Conservation (phyloP, 2,797 vertebrate species). For the Sebastolobus alascanus region DNA sequence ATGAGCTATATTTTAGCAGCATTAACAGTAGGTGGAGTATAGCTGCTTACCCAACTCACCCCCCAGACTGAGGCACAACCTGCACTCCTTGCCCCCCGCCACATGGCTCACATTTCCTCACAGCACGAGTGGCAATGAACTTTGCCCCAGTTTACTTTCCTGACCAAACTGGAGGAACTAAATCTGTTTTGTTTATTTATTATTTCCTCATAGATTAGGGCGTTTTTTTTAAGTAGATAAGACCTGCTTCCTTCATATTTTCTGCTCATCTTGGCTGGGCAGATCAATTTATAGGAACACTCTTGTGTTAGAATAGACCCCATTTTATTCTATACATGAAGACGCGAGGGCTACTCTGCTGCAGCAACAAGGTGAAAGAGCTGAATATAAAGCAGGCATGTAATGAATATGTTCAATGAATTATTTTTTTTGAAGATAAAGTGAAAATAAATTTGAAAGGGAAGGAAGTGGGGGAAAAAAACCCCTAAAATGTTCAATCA, state of each 20-base stretch:
- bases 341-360: conserved; percentile 1
- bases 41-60: not conserved
- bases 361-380: conserved; percentile 14
- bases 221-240: not conserved
- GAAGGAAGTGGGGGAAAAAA: conserved; percentile 6
- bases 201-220: not conserved
- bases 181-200: not conserved
- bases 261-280: not conserved
- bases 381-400: conserved; percentile 48
- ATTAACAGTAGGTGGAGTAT: not conserved
- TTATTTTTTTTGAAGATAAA: conserved; percentile 20
- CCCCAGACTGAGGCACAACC: not conserved
- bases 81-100: conserved; percentile 1
- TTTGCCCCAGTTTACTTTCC: conserved; percentile 63
- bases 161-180: not conserved
- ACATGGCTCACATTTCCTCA: conserved; percentile 47
- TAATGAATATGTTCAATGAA: conserved; percentile 49
- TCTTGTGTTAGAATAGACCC: not conserved
- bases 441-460: conserved; percentile 19
- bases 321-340: conserved; percentile 3
- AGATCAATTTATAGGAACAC: not conserved
- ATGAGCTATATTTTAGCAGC: not conserved
- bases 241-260: not conserved
- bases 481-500: not conserved
- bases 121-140: conserved; percentile 42